Conservation (phyloP, 2,113 vertebrate genomes). For the Zosterops japonicus region DNA sequence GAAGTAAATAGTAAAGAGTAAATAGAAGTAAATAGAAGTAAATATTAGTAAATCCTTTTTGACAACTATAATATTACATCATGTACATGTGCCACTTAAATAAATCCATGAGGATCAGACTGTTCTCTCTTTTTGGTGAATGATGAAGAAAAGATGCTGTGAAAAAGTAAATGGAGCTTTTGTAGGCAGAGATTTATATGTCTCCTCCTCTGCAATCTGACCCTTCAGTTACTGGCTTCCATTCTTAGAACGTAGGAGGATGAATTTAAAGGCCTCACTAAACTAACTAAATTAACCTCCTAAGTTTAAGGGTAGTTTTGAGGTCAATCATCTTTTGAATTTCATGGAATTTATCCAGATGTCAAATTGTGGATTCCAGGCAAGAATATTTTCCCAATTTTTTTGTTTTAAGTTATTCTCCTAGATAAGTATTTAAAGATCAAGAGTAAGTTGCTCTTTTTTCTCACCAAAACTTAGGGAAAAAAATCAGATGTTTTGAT, state of each 20-base stretch:
- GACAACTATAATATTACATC: neutral
- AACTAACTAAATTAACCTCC: neutral
- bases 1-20: neutral
- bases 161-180: neutral
- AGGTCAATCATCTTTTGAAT: neutral
- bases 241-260: neutral
- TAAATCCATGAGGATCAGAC: neutral
- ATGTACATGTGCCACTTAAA: neutral
- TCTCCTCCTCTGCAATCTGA: neutral
- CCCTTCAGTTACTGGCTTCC: neutral
- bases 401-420: neutral
- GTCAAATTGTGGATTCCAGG: neutral
- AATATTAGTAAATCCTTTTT: neutral
- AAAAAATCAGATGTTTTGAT: neutral
- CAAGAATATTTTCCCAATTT: neutral
- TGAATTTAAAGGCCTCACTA: neutral
- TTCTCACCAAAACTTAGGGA: neutral
- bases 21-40: too few relatives aligned
- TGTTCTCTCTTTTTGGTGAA: neutral
- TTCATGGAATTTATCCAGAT: neutral
- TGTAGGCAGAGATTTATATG: neutral
- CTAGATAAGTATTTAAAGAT: neutral
- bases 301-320: neutral
- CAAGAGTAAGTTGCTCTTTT: neutral
- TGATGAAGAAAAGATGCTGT: neutral